Evolutionary conservation across 2,888 invertebrate species (phyloP).

Genomic region (Rhagonycha fulva): DNA sequence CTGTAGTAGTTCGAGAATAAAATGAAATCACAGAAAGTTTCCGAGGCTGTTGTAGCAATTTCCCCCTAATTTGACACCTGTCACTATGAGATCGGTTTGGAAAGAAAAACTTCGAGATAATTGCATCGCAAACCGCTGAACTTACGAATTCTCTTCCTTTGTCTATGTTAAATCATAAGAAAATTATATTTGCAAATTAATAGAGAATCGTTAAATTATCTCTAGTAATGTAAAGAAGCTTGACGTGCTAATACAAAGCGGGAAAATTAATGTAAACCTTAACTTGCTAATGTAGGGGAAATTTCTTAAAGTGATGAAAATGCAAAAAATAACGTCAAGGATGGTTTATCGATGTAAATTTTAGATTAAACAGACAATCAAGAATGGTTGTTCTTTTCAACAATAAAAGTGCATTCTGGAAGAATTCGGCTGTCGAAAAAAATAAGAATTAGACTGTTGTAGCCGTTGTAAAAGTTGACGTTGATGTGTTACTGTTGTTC

Average conservation of each 20-base stretch:
- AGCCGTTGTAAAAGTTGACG: neutral
- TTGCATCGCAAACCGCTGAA: neutral
- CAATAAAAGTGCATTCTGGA: neutral
- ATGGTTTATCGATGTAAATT: neutral
- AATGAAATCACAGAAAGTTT: neutral
- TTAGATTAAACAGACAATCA: neutral
- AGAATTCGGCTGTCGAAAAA: neutral
- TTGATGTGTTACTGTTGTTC: neutral
- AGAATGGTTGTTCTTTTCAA: neutral
- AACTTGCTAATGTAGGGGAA: neutral
- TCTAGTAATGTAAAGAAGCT: neutral
- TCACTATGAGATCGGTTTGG: constrained; percentile 9
- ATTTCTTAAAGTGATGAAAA: neutral
- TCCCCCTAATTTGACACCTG: constrained; percentile 21
- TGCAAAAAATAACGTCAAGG: neutral
- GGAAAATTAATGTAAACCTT: neutral
- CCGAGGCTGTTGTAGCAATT: neutral
- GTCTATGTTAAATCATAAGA: neutral
- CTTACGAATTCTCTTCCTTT: neutral
- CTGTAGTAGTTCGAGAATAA: neutral
- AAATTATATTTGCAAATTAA: neutral
- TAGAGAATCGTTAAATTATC: neutral
- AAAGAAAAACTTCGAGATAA: neutral
- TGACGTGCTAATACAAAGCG: neutral
- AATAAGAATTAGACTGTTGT: neutral